phyloP scores from a whole-genome alignment of 1,140 invertebrate species.

The Fopius arisanus region DNA sequence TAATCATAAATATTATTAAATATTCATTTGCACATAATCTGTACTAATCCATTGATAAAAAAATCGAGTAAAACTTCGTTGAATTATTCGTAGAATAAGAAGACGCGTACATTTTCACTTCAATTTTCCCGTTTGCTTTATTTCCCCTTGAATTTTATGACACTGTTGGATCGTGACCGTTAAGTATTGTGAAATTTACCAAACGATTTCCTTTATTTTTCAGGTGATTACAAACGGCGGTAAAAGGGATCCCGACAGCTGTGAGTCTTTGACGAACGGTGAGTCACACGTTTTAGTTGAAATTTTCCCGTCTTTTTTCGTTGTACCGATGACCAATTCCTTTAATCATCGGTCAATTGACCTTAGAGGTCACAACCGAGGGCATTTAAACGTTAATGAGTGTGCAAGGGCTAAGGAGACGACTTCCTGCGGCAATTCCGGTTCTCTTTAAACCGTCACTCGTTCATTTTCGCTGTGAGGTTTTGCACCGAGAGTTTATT shows the following conservation, averaged over 20 bases:
- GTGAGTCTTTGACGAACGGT: slow-evolving; percentile 51
- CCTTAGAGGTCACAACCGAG: slow-evolving; percentile 2
- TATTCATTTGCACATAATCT: too few relatives aligned
- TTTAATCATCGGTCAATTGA: slow-evolving; percentile 16
- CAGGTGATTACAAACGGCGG: slow-evolving; percentile 40
- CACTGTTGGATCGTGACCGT: too few relatives aligned
- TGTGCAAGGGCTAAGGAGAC: neutral
- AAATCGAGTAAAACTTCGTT: too few relatives aligned
- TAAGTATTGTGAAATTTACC: neutral
- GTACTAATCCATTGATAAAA: too few relatives aligned
- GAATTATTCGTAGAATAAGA: too few relatives aligned
- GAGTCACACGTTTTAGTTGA: slow-evolving; percentile 34
- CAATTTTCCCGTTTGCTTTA: too few relatives aligned
- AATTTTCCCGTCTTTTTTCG: neutral
- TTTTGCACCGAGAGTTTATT: neutral
- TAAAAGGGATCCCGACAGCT: slow-evolving; percentile 44
- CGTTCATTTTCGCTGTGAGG: neutral
- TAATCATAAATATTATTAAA: too few relatives aligned
- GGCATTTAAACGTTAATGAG: neutral
- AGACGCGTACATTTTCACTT: too few relatives aligned
- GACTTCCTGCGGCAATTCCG: slow-evolving; percentile 10
- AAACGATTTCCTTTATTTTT: slow-evolving; percentile 20
- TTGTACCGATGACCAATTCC: neutral
- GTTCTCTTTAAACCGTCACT: neutral
- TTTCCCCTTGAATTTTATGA: too few relatives aligned